Conservation (phyloP, 2,797 vertebrate species). For the Gymnoscopelus microlampas region DNA sequence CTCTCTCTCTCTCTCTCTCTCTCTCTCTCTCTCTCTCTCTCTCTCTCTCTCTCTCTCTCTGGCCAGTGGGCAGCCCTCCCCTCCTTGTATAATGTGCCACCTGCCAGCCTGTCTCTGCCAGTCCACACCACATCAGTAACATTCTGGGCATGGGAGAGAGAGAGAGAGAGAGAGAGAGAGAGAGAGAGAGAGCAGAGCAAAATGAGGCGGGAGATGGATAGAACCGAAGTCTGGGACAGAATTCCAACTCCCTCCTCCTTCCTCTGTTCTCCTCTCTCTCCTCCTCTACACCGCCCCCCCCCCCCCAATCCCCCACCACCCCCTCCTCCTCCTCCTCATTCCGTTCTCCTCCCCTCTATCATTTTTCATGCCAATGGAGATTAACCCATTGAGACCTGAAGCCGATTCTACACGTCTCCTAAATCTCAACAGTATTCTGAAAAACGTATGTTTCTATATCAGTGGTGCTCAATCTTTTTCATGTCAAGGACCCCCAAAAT, state of each 20-base stretch:
- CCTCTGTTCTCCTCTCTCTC: background rate
- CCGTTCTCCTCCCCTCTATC: conserved; percentile 25
- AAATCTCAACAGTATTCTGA: too few relatives aligned
- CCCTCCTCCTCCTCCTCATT: conserved; percentile 2
- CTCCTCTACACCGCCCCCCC: background rate
- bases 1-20: conserved; percentile 2
- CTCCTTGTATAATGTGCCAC: conserved; percentile 66
- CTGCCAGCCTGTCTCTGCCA: conserved; percentile 68
- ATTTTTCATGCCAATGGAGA: conserved; percentile 43
- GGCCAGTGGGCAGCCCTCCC: conserved; percentile 61
- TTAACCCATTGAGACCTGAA: too few relatives aligned
- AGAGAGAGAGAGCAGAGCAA: background rate
- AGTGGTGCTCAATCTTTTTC: too few relatives aligned
- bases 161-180: background rate
- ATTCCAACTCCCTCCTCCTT: background rate
- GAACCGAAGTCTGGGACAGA: background rate
- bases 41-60: conserved; percentile 40
- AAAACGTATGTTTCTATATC: too few relatives aligned
- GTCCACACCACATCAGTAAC: conserved; percentile 58
- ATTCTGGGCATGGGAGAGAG: conserved; percentile 4
- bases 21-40: conserved; percentile 26
- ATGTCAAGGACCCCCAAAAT: too few relatives aligned
- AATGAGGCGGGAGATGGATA: background rate
- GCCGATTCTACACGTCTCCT: too few relatives aligned
- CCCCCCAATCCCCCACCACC: conserved; percentile 41